These are phyloP conservation scores for Lampris megalopsis DNA, from an alignment of 2,113 vertebrate genomes.

Conservation along the genomic window DNA sequence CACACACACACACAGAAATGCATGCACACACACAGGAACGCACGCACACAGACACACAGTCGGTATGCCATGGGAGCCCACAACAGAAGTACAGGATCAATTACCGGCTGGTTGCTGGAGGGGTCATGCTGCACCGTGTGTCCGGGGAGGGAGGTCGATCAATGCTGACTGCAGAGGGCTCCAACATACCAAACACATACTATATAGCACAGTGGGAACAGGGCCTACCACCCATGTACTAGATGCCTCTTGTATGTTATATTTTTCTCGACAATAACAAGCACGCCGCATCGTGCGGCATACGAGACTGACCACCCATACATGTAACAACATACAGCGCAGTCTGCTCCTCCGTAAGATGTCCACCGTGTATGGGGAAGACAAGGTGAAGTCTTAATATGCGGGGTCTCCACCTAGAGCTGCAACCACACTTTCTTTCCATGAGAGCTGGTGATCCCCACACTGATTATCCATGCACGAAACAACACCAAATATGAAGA, in stretches of 20 bases:
- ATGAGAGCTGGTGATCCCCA: neutral
- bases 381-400: neutral
- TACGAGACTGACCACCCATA: slow-evolving; percentile 29
- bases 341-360: slow-evolving; percentile 6
- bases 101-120: slow-evolving; percentile 79
- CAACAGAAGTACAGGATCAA: slow-evolving; percentile 77
- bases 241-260: slow-evolving; percentile 25
- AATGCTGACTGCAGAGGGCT: slow-evolving; percentile 71
- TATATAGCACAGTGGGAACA: slow-evolving; percentile 42
- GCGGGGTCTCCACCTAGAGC: neutral
- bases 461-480: slow-evolving; percentile 17
- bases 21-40: neutral
- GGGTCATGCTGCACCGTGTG: slow-evolving; percentile 71
- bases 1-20: slow-evolving; percentile 28
- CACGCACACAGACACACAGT: slow-evolving; percentile 48
- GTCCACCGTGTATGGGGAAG: neutral
- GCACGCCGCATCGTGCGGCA: slow-evolving; percentile 24
- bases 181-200: slow-evolving; percentile 61
- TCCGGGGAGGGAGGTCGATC: slow-evolving; percentile 73
- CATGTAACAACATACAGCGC: slow-evolving; percentile 13
- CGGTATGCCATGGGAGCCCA: slow-evolving; percentile 62
- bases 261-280: slow-evolving; percentile 37
- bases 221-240: slow-evolving; percentile 36
- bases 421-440: slow-evolving; percentile 8
- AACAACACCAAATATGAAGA: neutral